phyloP scores from a whole-genome alignment of 2,797 vertebrate genomes.

The Paratrypauchen microcephalus region DNA sequence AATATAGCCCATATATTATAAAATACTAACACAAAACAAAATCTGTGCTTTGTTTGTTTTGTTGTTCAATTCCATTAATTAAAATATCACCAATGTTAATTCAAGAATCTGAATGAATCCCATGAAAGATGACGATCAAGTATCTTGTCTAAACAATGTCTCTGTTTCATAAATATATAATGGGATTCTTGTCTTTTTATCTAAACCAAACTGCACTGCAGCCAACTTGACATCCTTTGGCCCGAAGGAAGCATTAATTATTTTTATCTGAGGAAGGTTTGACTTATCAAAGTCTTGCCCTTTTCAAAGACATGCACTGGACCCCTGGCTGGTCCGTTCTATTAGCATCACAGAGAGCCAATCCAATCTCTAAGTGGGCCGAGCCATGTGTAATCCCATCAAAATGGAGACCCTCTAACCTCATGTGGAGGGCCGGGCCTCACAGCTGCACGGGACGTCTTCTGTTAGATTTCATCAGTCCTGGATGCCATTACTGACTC shows the following conservation, averaged over 20 bases:
- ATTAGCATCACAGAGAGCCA: slow-evolving; percentile 66
- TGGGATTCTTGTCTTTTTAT: slow-evolving; percentile 7
- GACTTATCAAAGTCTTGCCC: slow-evolving; percentile 41
- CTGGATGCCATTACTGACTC: slow-evolving; percentile 70
- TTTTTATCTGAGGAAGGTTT: slow-evolving; percentile 42
- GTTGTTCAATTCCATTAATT: not conserved
- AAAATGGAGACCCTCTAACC: slow-evolving; percentile 73
- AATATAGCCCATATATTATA: too few species aligned
- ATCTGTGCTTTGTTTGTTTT: too few species aligned
- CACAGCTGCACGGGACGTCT: slow-evolving; percentile 56
- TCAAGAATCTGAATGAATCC: not conserved
- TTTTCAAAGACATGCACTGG: slow-evolving; percentile 49
- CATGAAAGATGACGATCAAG: too few species aligned
- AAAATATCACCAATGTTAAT: not conserved
- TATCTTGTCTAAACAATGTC: not conserved
- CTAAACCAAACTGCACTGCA: not conserved
- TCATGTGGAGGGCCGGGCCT: slow-evolving; percentile 67
- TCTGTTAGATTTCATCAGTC: slow-evolving; percentile 76
- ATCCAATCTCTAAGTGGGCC: slow-evolving; percentile 78
- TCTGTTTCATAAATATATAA: slow-evolving; percentile 1
- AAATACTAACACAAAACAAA: too few species aligned
- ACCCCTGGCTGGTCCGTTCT: slow-evolving; percentile 45
- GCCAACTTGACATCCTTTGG: slow-evolving; percentile 1
- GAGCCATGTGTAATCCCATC: slow-evolving; percentile 76
- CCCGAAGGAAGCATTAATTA: slow-evolving; percentile 14